Evolutionary conservation across 2,113 vertebrate species (phyloP).

Genomic region (Pterophyllum scalare): DNA sequence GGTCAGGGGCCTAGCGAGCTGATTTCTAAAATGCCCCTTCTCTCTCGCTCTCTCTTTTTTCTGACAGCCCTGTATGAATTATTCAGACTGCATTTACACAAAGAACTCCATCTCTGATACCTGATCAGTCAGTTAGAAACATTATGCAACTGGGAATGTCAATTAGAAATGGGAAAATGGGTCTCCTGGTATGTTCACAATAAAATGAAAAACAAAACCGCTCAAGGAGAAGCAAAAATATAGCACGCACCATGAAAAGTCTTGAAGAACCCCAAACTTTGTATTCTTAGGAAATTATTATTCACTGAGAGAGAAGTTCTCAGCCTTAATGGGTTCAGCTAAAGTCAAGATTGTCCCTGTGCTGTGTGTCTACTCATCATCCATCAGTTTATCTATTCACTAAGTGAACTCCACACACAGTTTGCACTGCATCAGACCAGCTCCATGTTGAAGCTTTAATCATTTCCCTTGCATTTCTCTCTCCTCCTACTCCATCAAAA

Average conservation of each 20-base stretch:
- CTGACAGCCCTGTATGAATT: slow-evolving; percentile 82
- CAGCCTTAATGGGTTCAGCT: slow-evolving; percentile 15
- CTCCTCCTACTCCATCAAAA: slow-evolving; percentile 8
- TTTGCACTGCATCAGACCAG: neutral
- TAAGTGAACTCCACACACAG: slow-evolving; percentile 35
- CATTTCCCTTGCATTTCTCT: slow-evolving; percentile 16
- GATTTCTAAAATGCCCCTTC: slow-evolving; percentile 81
- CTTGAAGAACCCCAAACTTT: slow-evolving; percentile 35
- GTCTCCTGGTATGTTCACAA: slow-evolving; percentile 54
- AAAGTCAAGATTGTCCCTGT: slow-evolving; percentile 26
- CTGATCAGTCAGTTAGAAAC: slow-evolving; percentile 83
- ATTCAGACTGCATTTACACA: slow-evolving; percentile 84
- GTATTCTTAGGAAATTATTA: slow-evolving; percentile 4
- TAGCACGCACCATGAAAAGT: neutral
- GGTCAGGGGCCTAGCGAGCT: slow-evolving; percentile 79
- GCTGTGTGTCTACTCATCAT: slow-evolving; percentile 15
- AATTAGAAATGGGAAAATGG: slow-evolving; percentile 72
- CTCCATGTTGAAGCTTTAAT: slow-evolving; percentile 29
- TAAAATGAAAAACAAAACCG: slow-evolving; percentile 52
- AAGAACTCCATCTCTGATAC: slow-evolving; percentile 83
- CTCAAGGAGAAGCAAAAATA: slow-evolving; percentile 22
- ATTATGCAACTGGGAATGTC: slow-evolving; percentile 81
- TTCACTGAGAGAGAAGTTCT: slow-evolving; percentile 10
- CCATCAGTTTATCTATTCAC: slow-evolving; percentile 31
- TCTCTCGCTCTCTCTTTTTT: slow-evolving; percentile 61